These are phyloP conservation scores for Hyles lineata DNA, from an alignment of 2,888 invertebrate genomes.

Conservation along the genomic window DNA sequence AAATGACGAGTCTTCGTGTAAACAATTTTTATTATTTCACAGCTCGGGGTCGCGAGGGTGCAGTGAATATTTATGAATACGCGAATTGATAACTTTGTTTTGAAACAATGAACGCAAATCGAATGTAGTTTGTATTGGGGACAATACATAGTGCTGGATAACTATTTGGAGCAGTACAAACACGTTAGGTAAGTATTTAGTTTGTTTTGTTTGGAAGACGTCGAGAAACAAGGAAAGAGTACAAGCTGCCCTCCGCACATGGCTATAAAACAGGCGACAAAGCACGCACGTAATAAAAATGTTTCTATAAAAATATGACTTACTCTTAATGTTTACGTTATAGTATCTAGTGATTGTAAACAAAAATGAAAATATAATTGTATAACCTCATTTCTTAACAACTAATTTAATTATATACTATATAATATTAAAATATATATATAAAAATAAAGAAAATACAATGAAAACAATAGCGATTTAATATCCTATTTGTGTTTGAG, in stretches of 20 bases:
- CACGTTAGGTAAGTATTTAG: conserved; percentile 47
- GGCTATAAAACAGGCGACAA: conserved; percentile 26
- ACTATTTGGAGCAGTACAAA: conserved; percentile 51
- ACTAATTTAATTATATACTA: no score
- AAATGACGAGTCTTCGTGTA: conserved; percentile 9
- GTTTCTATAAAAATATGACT: conserved; percentile 23
- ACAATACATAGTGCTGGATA: conserved; percentile 45
- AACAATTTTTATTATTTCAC: conserved; percentile 11
- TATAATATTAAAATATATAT: no score
- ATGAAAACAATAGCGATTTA: no score
- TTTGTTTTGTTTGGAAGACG: conserved; percentile 50
- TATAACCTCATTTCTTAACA: no score
- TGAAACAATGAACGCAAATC: conserved; percentile 30
- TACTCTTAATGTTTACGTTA: conserved; percentile 7
- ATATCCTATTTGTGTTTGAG: no score
- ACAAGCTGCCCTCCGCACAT: conserved; percentile 28
- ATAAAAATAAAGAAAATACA: no score
- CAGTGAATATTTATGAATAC: background rate
- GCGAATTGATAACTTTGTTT: background rate
- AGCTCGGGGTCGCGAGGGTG: background rate
- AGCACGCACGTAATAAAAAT: conserved; percentile 22
- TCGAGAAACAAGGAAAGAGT: conserved; percentile 21
- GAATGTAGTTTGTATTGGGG: conserved; percentile 41
- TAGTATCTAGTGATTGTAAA: background rate
- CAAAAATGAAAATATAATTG: background rate